phyloP scores from a whole-genome alignment of 2,888 invertebrate genomes.

The Perizoma affinitatum region DNA sequence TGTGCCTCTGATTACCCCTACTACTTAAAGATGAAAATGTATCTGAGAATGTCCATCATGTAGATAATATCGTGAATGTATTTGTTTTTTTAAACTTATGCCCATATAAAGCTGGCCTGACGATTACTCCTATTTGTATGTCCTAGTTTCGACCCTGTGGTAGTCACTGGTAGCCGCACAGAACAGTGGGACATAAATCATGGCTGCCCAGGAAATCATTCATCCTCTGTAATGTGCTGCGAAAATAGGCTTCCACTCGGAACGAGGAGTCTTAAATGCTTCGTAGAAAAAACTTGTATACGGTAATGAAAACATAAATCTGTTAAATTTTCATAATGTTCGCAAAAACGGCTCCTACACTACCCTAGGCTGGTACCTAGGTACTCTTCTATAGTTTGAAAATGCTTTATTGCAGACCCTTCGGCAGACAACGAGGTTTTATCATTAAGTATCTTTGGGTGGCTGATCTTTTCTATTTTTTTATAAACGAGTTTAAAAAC shows the following conservation, averaged over 20 bases:
- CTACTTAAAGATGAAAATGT: too few species aligned
- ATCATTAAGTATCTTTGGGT: too few species aligned
- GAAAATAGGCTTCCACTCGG: constrained; percentile 80
- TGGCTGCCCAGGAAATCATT: constrained; percentile 80
- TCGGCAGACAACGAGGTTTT: too few species aligned
- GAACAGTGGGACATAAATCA: constrained; percentile 74
- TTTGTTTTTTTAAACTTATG: too few species aligned
- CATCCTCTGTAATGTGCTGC: constrained; percentile 82
- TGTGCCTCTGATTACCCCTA: too few species aligned
- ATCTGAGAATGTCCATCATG: too few species aligned
- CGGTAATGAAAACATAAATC: constrained; percentile 57
- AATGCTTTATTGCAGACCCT: too few species aligned
- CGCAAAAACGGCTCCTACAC: constrained; percentile 18
- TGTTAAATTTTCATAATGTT: constrained; percentile 28
- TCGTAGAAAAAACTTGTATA: constrained; percentile 52
- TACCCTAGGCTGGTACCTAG: constrained; percentile 14
- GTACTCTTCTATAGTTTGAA: too few species aligned
- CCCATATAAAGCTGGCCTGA: too few species aligned
- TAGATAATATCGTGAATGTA: too few species aligned
- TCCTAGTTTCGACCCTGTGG: constrained; percentile 25
- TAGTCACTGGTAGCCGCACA: constrained; percentile 45
- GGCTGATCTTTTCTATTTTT: too few species aligned
- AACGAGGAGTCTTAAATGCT: constrained; percentile 63
- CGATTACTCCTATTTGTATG: neutral
- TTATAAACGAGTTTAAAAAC: too few species aligned